phyloP scores from a whole-genome alignment of 2,113 vertebrate species.

The Halichoeres trimaculatus region DNA sequence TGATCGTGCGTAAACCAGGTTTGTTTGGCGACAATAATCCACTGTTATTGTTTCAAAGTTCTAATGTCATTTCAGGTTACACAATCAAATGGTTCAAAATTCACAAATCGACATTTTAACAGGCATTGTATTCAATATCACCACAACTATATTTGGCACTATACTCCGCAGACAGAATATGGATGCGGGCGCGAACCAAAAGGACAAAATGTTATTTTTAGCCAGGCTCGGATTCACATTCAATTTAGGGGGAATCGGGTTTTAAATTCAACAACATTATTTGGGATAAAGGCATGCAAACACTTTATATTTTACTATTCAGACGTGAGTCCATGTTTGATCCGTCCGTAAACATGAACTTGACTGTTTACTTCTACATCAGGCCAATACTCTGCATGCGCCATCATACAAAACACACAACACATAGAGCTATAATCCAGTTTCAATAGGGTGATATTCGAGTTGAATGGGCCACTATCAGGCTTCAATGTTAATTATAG shows the following conservation, averaged over 20 bases:
- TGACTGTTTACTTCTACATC: constrained; percentile 55
- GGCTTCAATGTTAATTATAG: background rate
- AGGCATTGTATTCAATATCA: constrained; percentile 9
- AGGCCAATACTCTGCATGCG: constrained; percentile 28
- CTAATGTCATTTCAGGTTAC: background rate
- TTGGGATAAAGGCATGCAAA: constrained; percentile 58
- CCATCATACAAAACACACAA: constrained; percentile 29
- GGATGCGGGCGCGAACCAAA: constrained; percentile 8
- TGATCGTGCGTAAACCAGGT: background rate
- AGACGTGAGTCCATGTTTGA: constrained; percentile 11
- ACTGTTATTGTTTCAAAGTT: constrained; percentile 15
- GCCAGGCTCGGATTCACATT: constrained; percentile 18
- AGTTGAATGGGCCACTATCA: constrained; percentile 2
- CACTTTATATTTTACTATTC: constrained; percentile 11
- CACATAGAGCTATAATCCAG: constrained; percentile 12
- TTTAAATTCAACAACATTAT: constrained; percentile 35
- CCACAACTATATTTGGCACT: background rate
- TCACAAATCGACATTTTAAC: constrained; percentile 10
- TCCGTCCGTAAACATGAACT: constrained; percentile 70
- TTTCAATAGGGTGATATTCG: constrained; percentile 6
- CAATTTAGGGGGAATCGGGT: background rate
- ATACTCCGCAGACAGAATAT: constrained; percentile 4
- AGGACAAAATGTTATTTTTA: constrained; percentile 5
- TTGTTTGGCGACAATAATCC: background rate
- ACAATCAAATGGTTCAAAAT: constrained; percentile 4